These are phyloP conservation scores for Gambelia wislizenii DNA, from an alignment of 2,797 vertebrate species.

Conservation along the genomic window DNA sequence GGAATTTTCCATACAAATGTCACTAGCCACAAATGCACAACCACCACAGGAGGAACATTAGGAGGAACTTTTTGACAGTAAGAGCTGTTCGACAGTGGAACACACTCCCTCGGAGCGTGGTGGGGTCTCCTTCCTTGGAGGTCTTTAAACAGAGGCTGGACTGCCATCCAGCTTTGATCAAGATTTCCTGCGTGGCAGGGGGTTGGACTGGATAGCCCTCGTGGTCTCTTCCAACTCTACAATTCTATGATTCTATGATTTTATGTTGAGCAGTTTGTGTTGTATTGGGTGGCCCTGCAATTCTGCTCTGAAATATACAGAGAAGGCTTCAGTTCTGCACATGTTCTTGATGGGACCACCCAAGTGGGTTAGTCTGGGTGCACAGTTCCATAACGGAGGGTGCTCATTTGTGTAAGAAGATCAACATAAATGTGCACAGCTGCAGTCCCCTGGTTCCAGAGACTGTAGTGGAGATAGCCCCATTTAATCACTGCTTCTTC, in stretches of 20 bases:
- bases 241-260: too few species aligned
- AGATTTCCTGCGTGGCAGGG: too few species aligned
- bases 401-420: conserved; percentile 5
- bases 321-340: background rate
- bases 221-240: too few species aligned
- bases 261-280: background rate
- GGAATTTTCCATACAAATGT: background rate
- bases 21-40: background rate
- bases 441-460: background rate
- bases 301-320: background rate
- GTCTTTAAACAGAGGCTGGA: too few species aligned
- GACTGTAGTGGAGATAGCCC: background rate
- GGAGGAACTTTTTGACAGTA: too few species aligned
- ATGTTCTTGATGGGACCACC: background rate
- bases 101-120: too few species aligned
- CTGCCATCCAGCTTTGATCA: too few species aligned
- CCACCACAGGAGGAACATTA: too few species aligned
- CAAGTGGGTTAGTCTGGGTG: background rate
- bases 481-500: background rate
- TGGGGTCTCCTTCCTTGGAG: too few species aligned
- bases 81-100: too few species aligned
- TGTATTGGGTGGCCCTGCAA: background rate
- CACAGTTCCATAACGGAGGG: background rate
- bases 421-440: conserved; percentile 19
- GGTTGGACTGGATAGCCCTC: too few species aligned